Evolutionary conservation across 2,888 invertebrate genomes (phyloP), one percentile per base, ranked within the genome.

Genomic region (Caenorhabditis sp.): DNA sequence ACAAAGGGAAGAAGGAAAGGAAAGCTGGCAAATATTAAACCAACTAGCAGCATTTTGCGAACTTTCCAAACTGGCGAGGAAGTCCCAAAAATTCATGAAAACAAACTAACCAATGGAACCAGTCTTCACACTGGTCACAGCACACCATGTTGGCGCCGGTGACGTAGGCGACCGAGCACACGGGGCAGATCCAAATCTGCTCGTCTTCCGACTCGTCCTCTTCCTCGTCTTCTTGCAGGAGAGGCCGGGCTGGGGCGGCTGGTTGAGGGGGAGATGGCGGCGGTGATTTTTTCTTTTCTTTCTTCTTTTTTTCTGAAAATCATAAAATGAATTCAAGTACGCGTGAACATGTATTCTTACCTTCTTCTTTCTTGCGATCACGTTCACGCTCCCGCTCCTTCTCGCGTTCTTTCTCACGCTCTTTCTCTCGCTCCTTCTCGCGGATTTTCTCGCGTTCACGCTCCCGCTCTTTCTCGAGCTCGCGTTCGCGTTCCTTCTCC

Each of bases 151-250:
- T 85, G 0, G 83, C 83, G 4, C 84, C 87, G 22, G 82, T 85
- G 6, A 85, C 86, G 62, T 87, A 88, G 9, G 87, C 87, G 6
- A 88, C 85, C 0, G 80, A 81, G 56, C 88, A 88, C 7, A 79
- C 82, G 2, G 88, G 88, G 62, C 88, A 88, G 24, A 88, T 83
- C 88, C 88, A 88, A 8, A 87, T 71, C 70, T 85, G 62, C 15
- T 68, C 68, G 24, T 32, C 65, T 17, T 50, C 45, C 2, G 56
- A 58, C 2, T 77, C 77, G 17, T 56, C 61, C 3, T 68, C 75
- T 30, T 50, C 39, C 17, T 65, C 46, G 11, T 50, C 41, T 15
- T 65, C 37, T 7, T 50, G 39, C 9, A 58, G 27, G 2, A 59
- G 62, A 20, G 39, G 55, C 9, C 55, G 55, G 7, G 48, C 22